phyloP scores from a whole-genome alignment of 1,140 invertebrate species.

The Acromyrmex charruanus region DNA sequence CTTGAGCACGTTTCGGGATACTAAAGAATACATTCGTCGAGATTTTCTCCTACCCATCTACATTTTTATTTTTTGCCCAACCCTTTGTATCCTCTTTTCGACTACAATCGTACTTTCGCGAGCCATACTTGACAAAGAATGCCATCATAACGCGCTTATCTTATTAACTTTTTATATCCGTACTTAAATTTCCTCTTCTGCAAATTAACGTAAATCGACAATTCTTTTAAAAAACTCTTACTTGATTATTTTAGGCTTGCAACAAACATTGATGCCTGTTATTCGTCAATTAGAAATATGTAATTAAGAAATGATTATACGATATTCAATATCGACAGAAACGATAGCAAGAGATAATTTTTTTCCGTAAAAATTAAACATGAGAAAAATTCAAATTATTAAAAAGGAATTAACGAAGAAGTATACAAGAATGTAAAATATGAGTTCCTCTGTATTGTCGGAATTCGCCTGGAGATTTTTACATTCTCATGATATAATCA shows the following conservation, averaged over 20 bases:
- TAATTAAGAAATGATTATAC: neutral
- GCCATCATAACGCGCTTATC: neutral
- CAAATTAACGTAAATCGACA: slow-evolving; percentile 21
- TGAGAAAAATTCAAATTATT: slow-evolving; percentile 14
- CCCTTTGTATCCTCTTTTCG: slow-evolving; percentile 33
- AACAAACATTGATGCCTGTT: neutral
- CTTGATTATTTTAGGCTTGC: neutral
- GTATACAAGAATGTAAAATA: neutral
- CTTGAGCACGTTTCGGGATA: slow-evolving; percentile 39
- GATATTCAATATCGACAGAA: neutral
- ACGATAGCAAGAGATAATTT: neutral
- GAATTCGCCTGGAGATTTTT: neutral
- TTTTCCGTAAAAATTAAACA: neutral
- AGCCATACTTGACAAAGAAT: slow-evolving; percentile 40
- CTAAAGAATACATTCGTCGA: slow-evolving; percentile 44
- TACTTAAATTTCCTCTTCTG: slow-evolving; percentile 1
- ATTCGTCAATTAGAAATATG: neutral
- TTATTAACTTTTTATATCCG: slow-evolving; percentile 33
- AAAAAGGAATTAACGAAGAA: neutral
- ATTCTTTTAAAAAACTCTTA: neutral
- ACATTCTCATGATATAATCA: slow-evolving; percentile 32
- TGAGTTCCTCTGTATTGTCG: neutral
- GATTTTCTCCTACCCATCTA: slow-evolving; percentile 20
- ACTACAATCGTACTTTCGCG: slow-evolving; percentile 25
- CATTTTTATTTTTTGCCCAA: slow-evolving; percentile 36